Evolutionary conservation across 2,888 invertebrate genomes (phyloP).

Genomic region (Pollenia angustigena): DNA sequence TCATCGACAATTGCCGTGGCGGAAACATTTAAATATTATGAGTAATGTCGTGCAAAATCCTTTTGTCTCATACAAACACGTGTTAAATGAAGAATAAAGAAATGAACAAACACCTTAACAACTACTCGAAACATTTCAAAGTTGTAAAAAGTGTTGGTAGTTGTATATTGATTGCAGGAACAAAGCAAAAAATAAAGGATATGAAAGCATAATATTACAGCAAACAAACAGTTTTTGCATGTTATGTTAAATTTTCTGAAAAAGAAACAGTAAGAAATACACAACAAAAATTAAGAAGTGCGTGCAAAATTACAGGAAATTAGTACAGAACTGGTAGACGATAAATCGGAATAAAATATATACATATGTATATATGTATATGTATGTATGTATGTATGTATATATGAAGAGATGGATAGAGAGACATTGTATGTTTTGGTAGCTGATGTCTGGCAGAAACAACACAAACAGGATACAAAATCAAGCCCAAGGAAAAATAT

Average conservation of each 20-base stretch:
- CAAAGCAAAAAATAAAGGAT: constrained; percentile 48
- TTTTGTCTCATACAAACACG: background rate
- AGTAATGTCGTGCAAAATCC: constrained; percentile 7
- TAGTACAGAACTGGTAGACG: constrained; percentile 76
- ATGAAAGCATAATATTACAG: constrained; percentile 35
- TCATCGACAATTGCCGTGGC: constrained; percentile 22
- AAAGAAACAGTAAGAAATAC: constrained; percentile 24
- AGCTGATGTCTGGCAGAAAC: constrained; percentile 49
- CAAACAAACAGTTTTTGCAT: constrained; percentile 44
- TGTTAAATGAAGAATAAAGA: constrained; percentile 10
- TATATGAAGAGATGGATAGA: no score
- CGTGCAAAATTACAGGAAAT: constrained; percentile 80
- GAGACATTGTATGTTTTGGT: constrained; percentile 2
- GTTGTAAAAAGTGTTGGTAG: constrained; percentile 10
- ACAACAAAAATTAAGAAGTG: constrained; percentile 70
- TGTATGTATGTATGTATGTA: background rate
- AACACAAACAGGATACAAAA: constrained; percentile 61
- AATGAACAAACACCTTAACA: constrained; percentile 35
- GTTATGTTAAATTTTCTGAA: constrained; percentile 45
- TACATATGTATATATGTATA: background rate
- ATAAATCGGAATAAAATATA: constrained; percentile 8
- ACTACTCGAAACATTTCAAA: background rate
- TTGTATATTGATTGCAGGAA: constrained; percentile 57
- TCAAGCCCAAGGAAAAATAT: constrained; percentile 46
- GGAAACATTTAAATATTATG: constrained; percentile 17